A percentile compares a stretch with the other conserved stretches of the same genome.
These are phyloP conservation scores for Nyctereutes procyonoides DNA, from an alignment of 2,113 vertebrate genomes.

Conservation along the genomic window DNA sequence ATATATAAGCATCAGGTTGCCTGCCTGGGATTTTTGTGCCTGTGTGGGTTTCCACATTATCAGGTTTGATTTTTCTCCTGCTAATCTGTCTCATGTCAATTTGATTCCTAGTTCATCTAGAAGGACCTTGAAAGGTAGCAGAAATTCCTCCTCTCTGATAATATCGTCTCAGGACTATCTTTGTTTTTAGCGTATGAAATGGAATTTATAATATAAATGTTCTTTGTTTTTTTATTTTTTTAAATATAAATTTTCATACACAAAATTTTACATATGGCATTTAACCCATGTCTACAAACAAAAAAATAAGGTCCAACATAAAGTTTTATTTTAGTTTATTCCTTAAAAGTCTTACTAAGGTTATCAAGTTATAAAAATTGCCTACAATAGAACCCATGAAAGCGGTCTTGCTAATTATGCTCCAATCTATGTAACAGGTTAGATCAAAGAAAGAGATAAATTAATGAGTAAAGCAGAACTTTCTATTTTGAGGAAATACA, in stretches of 20 bases:
- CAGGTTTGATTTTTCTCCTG: not conserved
- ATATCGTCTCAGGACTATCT: not conserved
- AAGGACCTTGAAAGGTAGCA: not conserved
- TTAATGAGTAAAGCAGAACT: not conserved
- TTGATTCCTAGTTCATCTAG: not conserved
- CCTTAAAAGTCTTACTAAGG: not conserved
- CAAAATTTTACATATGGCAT: not conserved
- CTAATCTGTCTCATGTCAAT: not conserved
- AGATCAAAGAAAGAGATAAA: not conserved
- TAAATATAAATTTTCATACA: not conserved
- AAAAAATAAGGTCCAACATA: not conserved
- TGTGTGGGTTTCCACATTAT: not conserved
- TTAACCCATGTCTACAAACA: constrained; percentile 41
- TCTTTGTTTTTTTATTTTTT: too few species aligned
- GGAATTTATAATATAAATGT: not conserved
- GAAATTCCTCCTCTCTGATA: not conserved
- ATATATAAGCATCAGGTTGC: not conserved
- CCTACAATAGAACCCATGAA: not conserved
- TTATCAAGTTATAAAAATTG: constrained; percentile 40
- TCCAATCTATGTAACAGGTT: not conserved
- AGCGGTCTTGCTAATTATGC: constrained; percentile 1
- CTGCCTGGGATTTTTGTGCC: not conserved
- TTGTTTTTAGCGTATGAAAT: not conserved
- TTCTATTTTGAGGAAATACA: constrained; percentile 12
- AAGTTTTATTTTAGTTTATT: constrained; percentile 12